A percentile compares a stretch with the other conserved stretches of the same genome.
Conservation (phyloP, 2,888 invertebrate species). For the Latrodectus hesperus region DNA sequence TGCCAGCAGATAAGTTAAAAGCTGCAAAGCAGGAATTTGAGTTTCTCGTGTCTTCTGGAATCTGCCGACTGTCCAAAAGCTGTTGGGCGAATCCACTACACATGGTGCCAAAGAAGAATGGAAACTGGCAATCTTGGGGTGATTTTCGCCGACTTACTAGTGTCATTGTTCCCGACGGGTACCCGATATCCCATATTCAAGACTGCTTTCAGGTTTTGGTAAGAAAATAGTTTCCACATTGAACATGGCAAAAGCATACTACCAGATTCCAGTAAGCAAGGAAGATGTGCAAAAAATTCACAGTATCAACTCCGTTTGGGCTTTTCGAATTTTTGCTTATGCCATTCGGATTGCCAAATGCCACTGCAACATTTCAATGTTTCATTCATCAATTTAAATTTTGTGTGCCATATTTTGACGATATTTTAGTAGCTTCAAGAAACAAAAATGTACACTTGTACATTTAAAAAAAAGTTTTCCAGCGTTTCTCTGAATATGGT, state of each 20-base stretch:
- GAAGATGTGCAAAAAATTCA: slow-evolving; percentile 74
- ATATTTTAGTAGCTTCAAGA: neutral
- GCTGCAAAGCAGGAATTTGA: slow-evolving; percentile 26
- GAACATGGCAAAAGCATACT: slow-evolving; percentile 6
- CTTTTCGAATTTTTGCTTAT: slow-evolving; percentile 74
- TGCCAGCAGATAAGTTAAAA: neutral
- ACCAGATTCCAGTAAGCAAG: slow-evolving; percentile 18
- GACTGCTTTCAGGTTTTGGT: slow-evolving; percentile 73
- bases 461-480: neutral
- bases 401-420: neutral
- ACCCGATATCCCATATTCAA: slow-evolving; percentile 75
- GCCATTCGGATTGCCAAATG: slow-evolving; percentile 75
- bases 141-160: slow-evolving; percentile 74
- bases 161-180: slow-evolving; percentile 73
- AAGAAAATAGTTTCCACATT: slow-evolving; percentile 51
- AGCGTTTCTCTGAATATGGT: neutral
- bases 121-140: slow-evolving; percentile 73
- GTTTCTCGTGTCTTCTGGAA: neutral
- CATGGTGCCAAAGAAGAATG: slow-evolving; percentile 19
- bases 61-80: neutral
- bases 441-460: neutral
- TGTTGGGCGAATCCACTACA: slow-evolving; percentile 25
- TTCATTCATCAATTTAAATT: neutral
- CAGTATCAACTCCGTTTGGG: slow-evolving; percentile 74
- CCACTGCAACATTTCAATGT: slow-evolving; percentile 67